These are phyloP conservation scores for Patella pellucida DNA, from an alignment of 2,888 invertebrate genomes.

Conservation along the genomic window DNA sequence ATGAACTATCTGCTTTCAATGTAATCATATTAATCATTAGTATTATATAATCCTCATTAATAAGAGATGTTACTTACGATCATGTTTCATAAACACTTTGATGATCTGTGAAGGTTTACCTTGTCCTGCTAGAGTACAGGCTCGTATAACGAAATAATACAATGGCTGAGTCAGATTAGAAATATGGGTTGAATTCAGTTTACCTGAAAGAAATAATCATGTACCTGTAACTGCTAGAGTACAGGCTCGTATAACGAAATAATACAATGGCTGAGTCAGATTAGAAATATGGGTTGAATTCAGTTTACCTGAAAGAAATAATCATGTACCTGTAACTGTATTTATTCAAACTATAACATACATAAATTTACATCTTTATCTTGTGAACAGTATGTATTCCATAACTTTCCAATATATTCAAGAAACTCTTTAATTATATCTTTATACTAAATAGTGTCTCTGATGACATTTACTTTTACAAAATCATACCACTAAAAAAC, in stretches of 20 bases:
- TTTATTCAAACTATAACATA: no score
- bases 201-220: slow-evolving; percentile 14
- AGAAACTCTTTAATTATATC: no score
- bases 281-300: slow-evolving; percentile 20
- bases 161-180: slow-evolving; percentile 21
- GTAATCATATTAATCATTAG: no score
- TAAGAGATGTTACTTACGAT: background rate
- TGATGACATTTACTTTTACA: no score
- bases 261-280: slow-evolving; percentile 23
- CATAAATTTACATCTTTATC: no score
- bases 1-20: no score
- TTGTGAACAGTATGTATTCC: no score
- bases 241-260: slow-evolving; percentile 28
- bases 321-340: no score
- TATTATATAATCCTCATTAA: background rate
- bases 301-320: slow-evolving; percentile 19
- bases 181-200: slow-evolving; percentile 19
- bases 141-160: slow-evolving; percentile 27
- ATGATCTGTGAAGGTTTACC: slow-evolving; percentile 23
- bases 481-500: no score
- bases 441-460: no score
- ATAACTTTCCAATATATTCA: no score
- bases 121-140: slow-evolving; percentile 26
- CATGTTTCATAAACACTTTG: slow-evolving; percentile 27
- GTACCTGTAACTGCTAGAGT: slow-evolving; percentile 18